These are phyloP conservation scores for Cercopithecus mona DNA, from an alignment of 2,113 vertebrate species.

Conservation along the genomic window DNA sequence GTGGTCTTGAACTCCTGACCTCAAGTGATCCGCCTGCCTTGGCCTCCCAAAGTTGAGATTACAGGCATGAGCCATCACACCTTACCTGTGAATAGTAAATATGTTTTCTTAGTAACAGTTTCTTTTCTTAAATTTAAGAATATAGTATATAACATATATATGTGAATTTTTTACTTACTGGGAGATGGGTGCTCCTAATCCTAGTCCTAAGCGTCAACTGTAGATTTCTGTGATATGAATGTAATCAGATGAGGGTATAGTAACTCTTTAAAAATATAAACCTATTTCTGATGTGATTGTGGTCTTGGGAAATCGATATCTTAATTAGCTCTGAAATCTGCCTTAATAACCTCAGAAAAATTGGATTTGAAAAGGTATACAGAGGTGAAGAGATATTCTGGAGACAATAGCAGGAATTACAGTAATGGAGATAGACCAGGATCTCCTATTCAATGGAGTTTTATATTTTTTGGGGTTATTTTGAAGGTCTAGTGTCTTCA, in stretches of 20 bases:
- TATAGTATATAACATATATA: not conserved
- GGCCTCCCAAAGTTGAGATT: too few species aligned
- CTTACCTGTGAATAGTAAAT: not conserved
- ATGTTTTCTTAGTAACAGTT: not conserved
- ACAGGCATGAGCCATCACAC: too few species aligned
- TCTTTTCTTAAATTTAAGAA: not conserved
- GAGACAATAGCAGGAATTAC: not conserved
- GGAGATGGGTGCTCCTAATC: not conserved
- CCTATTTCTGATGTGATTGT: not conserved
- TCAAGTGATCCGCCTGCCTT: too few species aligned
- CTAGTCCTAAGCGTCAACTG: not conserved
- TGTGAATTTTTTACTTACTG: not conserved
- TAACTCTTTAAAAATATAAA: slow-evolving; percentile 25
- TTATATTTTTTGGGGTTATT: not conserved
- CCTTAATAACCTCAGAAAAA: not conserved
- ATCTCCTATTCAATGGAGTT: not conserved
- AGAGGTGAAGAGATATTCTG: not conserved
- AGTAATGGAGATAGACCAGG: not conserved
- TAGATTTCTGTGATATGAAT: not conserved
- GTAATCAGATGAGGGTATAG: not conserved
- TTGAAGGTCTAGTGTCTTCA: not conserved
- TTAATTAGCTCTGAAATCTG: slow-evolving; percentile 18
- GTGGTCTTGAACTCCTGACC: too few species aligned
- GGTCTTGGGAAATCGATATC: not conserved
- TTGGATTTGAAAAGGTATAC: not conserved